Percentiles rank a stretch among this genome's conserved stretches.
phyloP scores from a whole-genome alignment of 35 echinoderm and acorn worm species.

The Apostichopus parvimensis region DNA sequence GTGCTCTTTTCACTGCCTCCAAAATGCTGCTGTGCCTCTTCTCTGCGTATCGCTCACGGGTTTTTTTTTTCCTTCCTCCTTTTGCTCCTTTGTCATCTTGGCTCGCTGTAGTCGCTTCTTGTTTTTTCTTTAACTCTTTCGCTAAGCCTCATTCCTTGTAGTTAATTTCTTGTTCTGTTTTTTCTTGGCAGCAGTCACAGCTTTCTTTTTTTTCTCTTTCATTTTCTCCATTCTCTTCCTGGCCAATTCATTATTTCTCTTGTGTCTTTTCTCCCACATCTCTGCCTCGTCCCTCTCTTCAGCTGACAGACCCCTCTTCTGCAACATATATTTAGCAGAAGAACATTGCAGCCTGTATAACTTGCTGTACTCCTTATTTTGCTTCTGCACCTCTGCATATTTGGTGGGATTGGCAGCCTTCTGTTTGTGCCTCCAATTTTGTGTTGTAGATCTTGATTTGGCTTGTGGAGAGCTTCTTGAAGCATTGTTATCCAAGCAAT shows the following conservation, averaged over 20 bases:
- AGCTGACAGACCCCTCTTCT: background rate
- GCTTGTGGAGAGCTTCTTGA: too few species aligned
- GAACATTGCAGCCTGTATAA: slow-evolving; percentile 8
- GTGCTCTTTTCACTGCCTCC: background rate
- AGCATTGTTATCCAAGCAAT: too few species aligned
- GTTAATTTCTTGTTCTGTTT: background rate
- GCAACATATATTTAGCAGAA: background rate
- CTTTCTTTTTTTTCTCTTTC: slow-evolving; percentile 9
- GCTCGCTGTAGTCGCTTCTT: slow-evolving; percentile 9
- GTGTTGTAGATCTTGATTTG: background rate
- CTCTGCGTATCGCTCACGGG: background rate
- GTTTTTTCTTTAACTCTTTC: background rate
- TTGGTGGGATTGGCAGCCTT: background rate
- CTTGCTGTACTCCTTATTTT: background rate
- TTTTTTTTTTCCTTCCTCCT: background rate
- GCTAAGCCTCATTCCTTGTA: background rate
- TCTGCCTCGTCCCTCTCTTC: slow-evolving; percentile 5
- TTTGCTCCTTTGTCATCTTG: background rate
- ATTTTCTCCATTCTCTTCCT: slow-evolving; percentile 22
- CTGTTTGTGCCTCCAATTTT: background rate
- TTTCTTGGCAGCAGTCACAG: too few species aligned
- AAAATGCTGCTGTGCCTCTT: background rate
- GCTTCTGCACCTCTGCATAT: background rate
- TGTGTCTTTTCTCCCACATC: background rate
- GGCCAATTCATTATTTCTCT: background rate